A percentile compares a stretch with the other conserved stretches of the same genome.
Evolutionary conservation across 2,113 vertebrate species (phyloP).

Genomic region (Oncorhynchus nerka): DNA sequence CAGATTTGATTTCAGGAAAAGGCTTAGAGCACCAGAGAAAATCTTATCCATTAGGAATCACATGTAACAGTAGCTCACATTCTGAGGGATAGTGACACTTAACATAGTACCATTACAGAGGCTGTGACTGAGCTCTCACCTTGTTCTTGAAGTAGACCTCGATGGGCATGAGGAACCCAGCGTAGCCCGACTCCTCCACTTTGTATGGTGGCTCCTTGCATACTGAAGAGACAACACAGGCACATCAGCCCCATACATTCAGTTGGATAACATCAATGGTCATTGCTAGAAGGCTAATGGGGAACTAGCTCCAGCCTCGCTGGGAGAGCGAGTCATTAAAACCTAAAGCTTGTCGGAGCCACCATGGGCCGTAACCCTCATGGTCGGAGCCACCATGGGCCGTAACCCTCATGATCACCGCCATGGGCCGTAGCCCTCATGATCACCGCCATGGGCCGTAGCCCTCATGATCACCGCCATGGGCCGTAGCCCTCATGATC

Average conservation of each 20-base stretch:
- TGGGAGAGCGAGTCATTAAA: no score
- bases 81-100: neutral
- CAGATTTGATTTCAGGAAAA: neutral
- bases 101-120: neutral
- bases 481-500: no score
- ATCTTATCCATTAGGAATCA: neutral
- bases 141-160: conserved; percentile 99
- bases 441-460: no score
- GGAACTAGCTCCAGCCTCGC: no score
- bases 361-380: no score
- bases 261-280: no score
- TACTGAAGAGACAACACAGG: conserved; percentile 73
- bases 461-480: no score
- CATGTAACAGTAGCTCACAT: conserved; percentile 4
- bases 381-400: no score
- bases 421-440: no score
- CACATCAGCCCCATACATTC: neutral
- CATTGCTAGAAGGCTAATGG: no score
- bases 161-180: conserved; percentile 98
- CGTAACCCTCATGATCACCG: no score
- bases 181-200: conserved; percentile 97
- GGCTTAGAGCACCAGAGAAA: neutral
- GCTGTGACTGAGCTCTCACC: conserved; percentile 68
- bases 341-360: no score
- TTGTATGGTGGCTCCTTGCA: conserved; percentile 99